Evolutionary conservation across 2,113 vertebrate species (phyloP), one percentile per base, ranked within the genome.

Genomic region (Micronycteris hirsuta): DNA sequence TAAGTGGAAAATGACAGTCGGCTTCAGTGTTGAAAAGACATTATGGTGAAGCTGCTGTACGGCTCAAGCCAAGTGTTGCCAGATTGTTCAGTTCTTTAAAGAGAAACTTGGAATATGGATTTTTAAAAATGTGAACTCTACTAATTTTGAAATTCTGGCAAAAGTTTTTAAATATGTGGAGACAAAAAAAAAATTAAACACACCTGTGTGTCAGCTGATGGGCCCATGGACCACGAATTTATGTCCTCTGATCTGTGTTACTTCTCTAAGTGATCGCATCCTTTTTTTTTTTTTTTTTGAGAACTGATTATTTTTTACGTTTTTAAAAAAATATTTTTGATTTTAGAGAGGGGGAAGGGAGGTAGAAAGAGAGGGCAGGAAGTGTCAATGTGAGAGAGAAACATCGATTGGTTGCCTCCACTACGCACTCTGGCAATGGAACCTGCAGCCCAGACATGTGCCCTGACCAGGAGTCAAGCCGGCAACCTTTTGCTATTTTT

Each of bases 101-200:
- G 54, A 91, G 49, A 61, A 86, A 87, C 22, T 68, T 82, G 24
- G 15, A 68, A 56, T 76, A 86, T 36, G n/a, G 56, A 43, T 65
- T 82, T 73, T 43, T 1, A 0, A 31, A 80, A 91, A 87, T 87
- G 41, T 94, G 76, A 87, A 43, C 17, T 95, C 43, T 43, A 68
- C 17, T 89, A 74, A 68, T 95, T 96, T 89, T 61, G 74, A 87
- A 73, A 85, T 68, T 81, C 47, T 85, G 38, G n/a, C 71, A 19
- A 38, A 33, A 31, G 10, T 61, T 74, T 96, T 93, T 86, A 93
- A 86, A 86, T 76, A 73, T 7, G 3, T 92, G 43, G 31, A 91
- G 52, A 88, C 56, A 43, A 77, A 92, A 94, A 86, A 47, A 76
- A 36, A 38, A 63, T 36, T 68, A 76, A 87, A 91, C 19, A 7